These are phyloP conservation scores for Sarcophaga caerulescens DNA, from an alignment of 2,888 invertebrate species.

Conservation along the genomic window DNA sequence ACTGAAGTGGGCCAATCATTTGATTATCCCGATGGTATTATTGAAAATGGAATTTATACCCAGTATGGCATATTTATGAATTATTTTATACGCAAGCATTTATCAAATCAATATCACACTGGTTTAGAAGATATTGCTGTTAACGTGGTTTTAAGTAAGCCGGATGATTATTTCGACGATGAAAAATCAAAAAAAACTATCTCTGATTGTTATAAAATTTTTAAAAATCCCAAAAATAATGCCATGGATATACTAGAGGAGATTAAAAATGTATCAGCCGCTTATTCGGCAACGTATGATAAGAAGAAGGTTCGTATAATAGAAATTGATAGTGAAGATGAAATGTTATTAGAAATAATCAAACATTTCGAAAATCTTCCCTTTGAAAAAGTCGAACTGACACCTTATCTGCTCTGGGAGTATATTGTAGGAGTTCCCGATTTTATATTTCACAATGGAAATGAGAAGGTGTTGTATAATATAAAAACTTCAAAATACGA, in stretches of 20 bases:
- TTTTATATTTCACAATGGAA: slow-evolving; percentile 26
- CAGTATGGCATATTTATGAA: slow-evolving; percentile 19
- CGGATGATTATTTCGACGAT: neutral
- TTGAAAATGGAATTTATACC: neutral
- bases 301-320: neutral
- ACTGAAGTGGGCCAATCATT: neutral
- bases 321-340: neutral
- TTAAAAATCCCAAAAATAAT: neutral
- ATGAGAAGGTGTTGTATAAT: slow-evolving; percentile 26
- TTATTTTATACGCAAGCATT: slow-evolving; percentile 39
- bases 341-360: neutral
- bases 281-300: neutral
- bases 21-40: neutral
- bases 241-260: slow-evolving; percentile 33
- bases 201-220: slow-evolving; percentile 24
- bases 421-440: slow-evolving; percentile 38
- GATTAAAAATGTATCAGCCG: slow-evolving; percentile 34
- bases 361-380: slow-evolving; percentile 24
- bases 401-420: neutral
- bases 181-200: neutral
- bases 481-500: slow-evolving; percentile 33
- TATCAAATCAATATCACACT: slow-evolving; percentile 11
- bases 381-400: slow-evolving; percentile 5
- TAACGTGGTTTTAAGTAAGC: neutral
- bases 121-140: slow-evolving; percentile 5